phyloP scores from a whole-genome alignment of 92 coral and sea anemone species.

The Ricordea florida region DNA sequence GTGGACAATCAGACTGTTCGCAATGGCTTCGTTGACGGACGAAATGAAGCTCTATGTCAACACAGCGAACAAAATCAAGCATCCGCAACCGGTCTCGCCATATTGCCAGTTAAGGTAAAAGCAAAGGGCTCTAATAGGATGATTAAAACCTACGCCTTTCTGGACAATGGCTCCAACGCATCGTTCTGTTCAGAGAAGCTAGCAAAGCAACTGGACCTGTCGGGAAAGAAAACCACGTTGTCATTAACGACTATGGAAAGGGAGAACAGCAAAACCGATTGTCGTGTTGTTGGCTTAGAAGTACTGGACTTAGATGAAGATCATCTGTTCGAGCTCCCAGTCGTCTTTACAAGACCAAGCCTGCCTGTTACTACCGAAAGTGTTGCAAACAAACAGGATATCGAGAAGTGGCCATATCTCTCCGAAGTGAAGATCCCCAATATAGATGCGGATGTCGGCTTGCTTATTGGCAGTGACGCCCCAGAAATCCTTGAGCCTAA shows the following conservation, averaged over 20 bases:
- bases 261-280: constrained; percentile 27
- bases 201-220: constrained; percentile 1
- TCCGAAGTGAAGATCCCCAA: constrained; percentile 4
- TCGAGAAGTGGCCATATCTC: constrained; percentile 34
- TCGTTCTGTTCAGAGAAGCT: constrained; percentile 62
- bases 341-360: constrained; percentile 42
- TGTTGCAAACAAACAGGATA: constrained; percentile 21
- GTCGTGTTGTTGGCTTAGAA: constrained; percentile 32
- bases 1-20: constrained; percentile 2
- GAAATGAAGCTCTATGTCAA: background rate
- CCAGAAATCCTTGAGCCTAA: constrained; percentile 53
- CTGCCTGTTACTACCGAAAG: constrained; percentile 50
- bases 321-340: constrained; percentile 16
- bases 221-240: constrained; percentile 21
- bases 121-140: constrained; percentile 39
- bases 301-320: constrained; percentile 22
- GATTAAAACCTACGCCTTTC: constrained; percentile 38
- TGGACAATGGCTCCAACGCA: constrained; percentile 65
- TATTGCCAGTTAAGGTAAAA: constrained; percentile 62
- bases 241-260: constrained; percentile 56
- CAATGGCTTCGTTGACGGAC: constrained; percentile 13
- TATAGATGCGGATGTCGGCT: constrained; percentile 42
- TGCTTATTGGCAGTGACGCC: constrained; percentile 51
- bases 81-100: constrained; percentile 33
- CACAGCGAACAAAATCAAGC: background rate